Evolutionary conservation across 2,888 invertebrate genomes (phyloP).

Genomic region (Heliothis peltigera): DNA sequence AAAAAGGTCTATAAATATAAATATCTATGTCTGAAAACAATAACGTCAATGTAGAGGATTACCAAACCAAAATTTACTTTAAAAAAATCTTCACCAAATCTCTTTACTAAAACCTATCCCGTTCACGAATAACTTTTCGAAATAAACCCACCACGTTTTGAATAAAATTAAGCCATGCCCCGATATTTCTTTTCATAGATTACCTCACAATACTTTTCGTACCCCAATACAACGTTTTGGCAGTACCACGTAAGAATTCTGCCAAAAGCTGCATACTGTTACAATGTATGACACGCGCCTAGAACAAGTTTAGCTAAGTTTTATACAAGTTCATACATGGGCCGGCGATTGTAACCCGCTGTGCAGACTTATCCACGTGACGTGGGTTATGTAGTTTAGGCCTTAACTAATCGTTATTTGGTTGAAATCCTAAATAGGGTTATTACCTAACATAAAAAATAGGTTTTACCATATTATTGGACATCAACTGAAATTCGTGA

Average conservation of each 20-base stretch:
- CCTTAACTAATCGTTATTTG: neutral
- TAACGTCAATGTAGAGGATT: too few species aligned
- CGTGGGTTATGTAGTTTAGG: conserved; percentile 29
- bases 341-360: conserved; percentile 31
- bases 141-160: neutral
- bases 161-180: conserved; percentile 17
- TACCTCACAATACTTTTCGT: conserved; percentile 45
- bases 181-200: conserved; percentile 26
- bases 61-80: neutral
- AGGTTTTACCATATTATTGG: neutral
- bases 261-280: conserved; percentile 56
- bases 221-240: conserved; percentile 52
- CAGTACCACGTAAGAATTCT: conserved; percentile 52
- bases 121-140: neutral
- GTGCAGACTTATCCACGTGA: conserved; percentile 21
- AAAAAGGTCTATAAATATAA: too few species aligned
- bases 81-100: neutral
- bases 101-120: neutral
- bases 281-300: conserved; percentile 50
- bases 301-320: conserved; percentile 52
- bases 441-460: too few species aligned
- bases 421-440: too few species aligned
- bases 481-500: too few species aligned
- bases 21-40: neutral
- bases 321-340: conserved; percentile 41